A percentile compares a stretch with the other conserved stretches of the same genome.
phyloP scores from a whole-genome alignment of 2,888 invertebrate genomes.

The Hyles lineata region DNA sequence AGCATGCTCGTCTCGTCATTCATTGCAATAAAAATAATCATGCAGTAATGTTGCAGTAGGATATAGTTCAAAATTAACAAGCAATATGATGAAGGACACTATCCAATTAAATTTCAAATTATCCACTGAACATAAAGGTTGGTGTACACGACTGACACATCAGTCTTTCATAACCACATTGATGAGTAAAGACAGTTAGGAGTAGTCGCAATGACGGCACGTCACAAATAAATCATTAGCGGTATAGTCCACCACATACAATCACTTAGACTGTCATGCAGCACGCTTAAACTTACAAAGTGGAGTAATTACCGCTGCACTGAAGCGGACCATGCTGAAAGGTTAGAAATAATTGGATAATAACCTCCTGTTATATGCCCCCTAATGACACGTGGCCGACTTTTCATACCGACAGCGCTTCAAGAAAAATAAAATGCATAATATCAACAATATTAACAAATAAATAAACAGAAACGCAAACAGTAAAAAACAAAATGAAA shows the following conservation, averaged over 20 bases:
- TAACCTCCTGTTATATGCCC: conserved; percentile 71
- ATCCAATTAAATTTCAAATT: not conserved
- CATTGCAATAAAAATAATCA: no score
- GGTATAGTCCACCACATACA: conserved; percentile 69
- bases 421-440: not conserved
- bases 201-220: conserved; percentile 64
- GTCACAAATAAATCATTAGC: conserved; percentile 82
- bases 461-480: no score
- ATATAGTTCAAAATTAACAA: no score
- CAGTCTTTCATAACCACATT: conserved; percentile 59
- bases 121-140: not conserved
- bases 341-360: conserved; percentile 85
- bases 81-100: no score
- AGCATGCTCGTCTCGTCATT: no score
- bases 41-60: no score
- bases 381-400: conserved; percentile 64
- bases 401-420: not conserved
- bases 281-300: conserved; percentile 74
- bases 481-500: conserved; percentile 38
- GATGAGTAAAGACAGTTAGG: conserved; percentile 65
- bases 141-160: conserved; percentile 17
- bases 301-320: conserved; percentile 68
- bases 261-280: conserved; percentile 83
- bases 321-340: conserved; percentile 73
- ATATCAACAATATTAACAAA: no score